Conservation (phyloP, 1,140 invertebrate species). For the Trichonephila inaurata region DNA sequence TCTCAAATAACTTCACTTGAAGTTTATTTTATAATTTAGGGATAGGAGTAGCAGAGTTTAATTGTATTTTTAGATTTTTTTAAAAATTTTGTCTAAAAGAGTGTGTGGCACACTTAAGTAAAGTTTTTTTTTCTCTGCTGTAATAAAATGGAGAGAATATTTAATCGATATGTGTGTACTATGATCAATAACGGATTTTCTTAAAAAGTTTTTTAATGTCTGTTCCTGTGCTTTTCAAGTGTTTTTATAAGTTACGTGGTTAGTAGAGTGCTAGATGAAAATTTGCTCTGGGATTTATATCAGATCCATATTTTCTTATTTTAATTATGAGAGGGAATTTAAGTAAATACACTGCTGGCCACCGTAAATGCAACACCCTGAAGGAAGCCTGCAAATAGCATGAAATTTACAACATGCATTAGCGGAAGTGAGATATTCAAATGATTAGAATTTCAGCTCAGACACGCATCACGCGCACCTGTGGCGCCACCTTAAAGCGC, state of each 20-base stretch:
- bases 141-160: neutral
- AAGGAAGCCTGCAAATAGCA: too few relatives aligned
- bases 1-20: constrained; percentile 3
- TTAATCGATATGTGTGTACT: neutral
- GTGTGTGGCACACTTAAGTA: neutral
- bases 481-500: too few relatives aligned
- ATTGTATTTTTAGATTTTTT: neutral
- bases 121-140: neutral
- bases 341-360: too few relatives aligned
- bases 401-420: too few relatives aligned
- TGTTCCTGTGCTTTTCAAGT: neutral
- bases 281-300: neutral
- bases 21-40: neutral
- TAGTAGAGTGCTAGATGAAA: neutral
- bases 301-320: neutral
- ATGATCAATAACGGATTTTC: neutral
- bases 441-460: too few relatives aligned
- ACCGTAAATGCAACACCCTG: too few relatives aligned
- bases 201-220: neutral
- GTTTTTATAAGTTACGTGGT: neutral
- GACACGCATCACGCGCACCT: too few relatives aligned
- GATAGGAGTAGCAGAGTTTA: neutral
- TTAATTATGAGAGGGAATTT: neutral
- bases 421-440: too few relatives aligned
- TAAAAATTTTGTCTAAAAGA: neutral